Base-by-base conservation (phyloP, 1,140 invertebrate species). In the Protaetia brevitarsis region DNA sequence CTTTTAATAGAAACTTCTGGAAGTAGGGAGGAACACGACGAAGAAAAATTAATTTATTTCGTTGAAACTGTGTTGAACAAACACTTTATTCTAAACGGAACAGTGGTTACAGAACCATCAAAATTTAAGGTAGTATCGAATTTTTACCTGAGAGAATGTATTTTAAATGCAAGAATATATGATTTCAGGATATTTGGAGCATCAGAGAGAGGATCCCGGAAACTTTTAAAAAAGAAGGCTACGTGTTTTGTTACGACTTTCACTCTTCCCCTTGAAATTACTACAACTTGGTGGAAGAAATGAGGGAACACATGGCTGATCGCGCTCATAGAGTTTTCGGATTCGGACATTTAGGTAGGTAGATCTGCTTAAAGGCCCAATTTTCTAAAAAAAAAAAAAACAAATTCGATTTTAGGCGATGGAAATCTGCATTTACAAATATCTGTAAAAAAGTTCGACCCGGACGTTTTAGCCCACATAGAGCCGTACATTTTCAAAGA, bases 231-330 rank as follows among this genome's bases (percentile, higher is more conserved):
- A 79, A 82, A 23, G 90, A 94, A 73, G 95, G 95, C 2, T 96
- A 95, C 79, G 87, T 91, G 26, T 98, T 95, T 77, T 96, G 96
- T 76, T 98, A 98, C 78, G 97, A 99, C 77, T 77, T 85, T 99
- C 2, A 96, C 95, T 0, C 74, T 98, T 67, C 95, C 96, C 0
- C 76, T 93, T 16, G 75, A 82, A 74, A 88, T 56, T 98, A 94
- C 77, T 98, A 97, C 74, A 81, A 87, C 37, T 81, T 97, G 13
- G 90, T 97, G 6, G 81, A 87, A 30, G 84, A 86, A 5, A 84
- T 96, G 71, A 82, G 85, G 23, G 79, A 89, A 63, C 84, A 85
- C 56, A 73, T 94, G 26, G 83, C 83, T 0, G 41, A 62, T 4
- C 75, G 80, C 61, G 79, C 82, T 31, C 80, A 86, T 1, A 79